Percentiles rank a stretch among this genome's conserved stretches.
phyloP scores from a whole-genome alignment of 2,888 invertebrate genomes.

The Pediacus dermestoides region DNA sequence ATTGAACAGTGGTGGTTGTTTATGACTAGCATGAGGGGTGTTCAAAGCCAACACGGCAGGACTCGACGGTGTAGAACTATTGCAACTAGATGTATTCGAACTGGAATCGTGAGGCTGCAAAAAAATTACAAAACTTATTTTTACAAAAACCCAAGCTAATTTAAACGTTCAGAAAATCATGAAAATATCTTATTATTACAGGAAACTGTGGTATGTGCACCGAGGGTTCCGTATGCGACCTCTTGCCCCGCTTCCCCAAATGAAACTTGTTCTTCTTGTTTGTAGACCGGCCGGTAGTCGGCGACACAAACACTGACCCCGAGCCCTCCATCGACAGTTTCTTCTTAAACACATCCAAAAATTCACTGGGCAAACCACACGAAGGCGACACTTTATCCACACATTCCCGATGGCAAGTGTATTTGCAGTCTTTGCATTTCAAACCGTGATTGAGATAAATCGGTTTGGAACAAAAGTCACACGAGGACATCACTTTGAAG shows the following conservation, averaged over 20 bases:
- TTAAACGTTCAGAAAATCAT: constrained; percentile 4
- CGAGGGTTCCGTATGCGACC: constrained; percentile 56
- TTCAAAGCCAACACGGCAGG: constrained; percentile 65
- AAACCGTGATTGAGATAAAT: constrained; percentile 67
- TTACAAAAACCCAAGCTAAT: constrained; percentile 8
- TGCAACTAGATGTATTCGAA: constrained; percentile 93
- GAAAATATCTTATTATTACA: constrained; percentile 37
- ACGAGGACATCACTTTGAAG: constrained; percentile 83
- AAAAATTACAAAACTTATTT: constrained; percentile 14
- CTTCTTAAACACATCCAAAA: constrained; percentile 77
- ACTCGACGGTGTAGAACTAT: constrained; percentile 93
- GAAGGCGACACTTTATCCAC: constrained; percentile 88
- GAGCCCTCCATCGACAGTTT: constrained; percentile 64
- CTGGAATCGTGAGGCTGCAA: constrained; percentile 76
- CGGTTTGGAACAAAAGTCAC: constrained; percentile 74
- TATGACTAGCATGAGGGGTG: constrained; percentile 47
- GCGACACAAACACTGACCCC: constrained; percentile 48
- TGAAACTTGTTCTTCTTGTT: not conserved
- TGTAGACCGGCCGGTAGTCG: constrained; percentile 47
- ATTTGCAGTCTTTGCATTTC: constrained; percentile 94
- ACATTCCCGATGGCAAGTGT: constrained; percentile 84
- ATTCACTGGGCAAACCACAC: constrained; percentile 84
- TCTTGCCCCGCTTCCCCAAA: constrained; percentile 38
- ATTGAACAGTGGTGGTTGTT: constrained; percentile 63
- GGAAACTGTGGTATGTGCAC: constrained; percentile 58